phyloP scores from a whole-genome alignment of 2,888 invertebrate species.

The Acanthopleura granulata region DNA sequence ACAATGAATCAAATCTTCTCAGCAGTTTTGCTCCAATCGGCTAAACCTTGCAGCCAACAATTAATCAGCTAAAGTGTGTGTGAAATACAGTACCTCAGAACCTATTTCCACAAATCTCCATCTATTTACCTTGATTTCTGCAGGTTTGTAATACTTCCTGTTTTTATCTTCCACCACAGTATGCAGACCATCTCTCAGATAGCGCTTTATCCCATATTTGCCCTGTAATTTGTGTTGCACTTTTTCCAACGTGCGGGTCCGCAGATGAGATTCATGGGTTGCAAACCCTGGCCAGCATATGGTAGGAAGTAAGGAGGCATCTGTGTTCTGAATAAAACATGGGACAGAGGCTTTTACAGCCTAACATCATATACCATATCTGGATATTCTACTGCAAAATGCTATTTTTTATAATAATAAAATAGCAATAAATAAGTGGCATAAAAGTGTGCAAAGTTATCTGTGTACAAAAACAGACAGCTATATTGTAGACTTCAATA shows the following conservation, averaged over 20 bases:
- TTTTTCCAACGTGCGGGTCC: conserved; percentile 87
- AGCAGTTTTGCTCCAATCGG: too few relatives aligned
- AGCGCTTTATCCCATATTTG: conserved; percentile 92
- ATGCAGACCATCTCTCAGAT: conserved; percentile 93
- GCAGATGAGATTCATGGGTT: conserved; percentile 93
- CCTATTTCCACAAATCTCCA: background rate
- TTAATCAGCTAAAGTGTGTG: too few relatives aligned
- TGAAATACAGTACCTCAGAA: too few relatives aligned
- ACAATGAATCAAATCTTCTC: too few relatives aligned
- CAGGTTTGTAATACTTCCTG: conserved; percentile 85
- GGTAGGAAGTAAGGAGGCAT: conserved; percentile 90
- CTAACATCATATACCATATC: too few relatives aligned
- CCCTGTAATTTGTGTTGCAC: conserved; percentile 81
- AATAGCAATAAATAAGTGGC: too few relatives aligned
- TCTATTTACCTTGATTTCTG: conserved; percentile 82
- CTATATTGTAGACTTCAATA: too few relatives aligned
- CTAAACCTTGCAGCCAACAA: too few relatives aligned
- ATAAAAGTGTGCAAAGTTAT: too few relatives aligned
- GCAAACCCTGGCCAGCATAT: conserved; percentile 98
- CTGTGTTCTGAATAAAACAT: conserved; percentile 73
- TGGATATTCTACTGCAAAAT: too few relatives aligned
- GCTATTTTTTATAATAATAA: too few relatives aligned
- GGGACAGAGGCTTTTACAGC: background rate
- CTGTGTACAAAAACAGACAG: too few relatives aligned
- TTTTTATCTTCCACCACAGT: conserved; percentile 87